These are phyloP conservation scores for Trachelus stipa DNA, from an alignment of 2,888 invertebrate genomes.

Conservation along the genomic window DNA sequence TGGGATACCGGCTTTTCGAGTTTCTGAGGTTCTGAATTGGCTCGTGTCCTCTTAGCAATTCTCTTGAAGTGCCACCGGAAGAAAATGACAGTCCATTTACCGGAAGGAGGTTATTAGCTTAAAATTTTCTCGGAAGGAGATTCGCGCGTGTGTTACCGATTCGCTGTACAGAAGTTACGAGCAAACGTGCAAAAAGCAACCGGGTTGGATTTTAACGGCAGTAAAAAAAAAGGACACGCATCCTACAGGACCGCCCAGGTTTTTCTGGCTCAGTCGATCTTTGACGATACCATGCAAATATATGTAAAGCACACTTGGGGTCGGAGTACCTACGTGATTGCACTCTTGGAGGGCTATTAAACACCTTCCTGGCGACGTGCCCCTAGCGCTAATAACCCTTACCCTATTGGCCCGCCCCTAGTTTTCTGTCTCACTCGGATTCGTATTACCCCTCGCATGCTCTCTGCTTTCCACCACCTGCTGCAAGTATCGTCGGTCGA, in stretches of 20 bases:
- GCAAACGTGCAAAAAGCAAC: no score
- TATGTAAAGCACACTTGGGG: slow-evolving; percentile 57
- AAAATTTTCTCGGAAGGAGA: no score
- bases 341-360: slow-evolving; percentile 62
- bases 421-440: no score
- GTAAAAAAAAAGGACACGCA: not conserved
- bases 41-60: no score
- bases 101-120: no score
- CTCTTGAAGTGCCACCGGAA: no score
- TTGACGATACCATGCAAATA: slow-evolving; percentile 57
- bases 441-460: not conserved
- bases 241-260: slow-evolving; percentile 35
- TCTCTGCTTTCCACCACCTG: not conserved
- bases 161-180: no score
- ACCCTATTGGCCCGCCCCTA: slow-evolving; percentile 23
- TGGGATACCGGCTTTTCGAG: no score
- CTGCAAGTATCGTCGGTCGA: slow-evolving; percentile 25
- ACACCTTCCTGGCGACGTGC: slow-evolving; percentile 59
- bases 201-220: no score
- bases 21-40: no score
- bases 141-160: no score
- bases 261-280: slow-evolving; percentile 44
- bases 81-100: no score
- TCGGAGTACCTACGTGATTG: slow-evolving; percentile 46
- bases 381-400: slow-evolving; percentile 48